phyloP scores from a whole-genome alignment of 35 echinoderm and acorn worm genomes.

The Apostichopus californicus region DNA sequence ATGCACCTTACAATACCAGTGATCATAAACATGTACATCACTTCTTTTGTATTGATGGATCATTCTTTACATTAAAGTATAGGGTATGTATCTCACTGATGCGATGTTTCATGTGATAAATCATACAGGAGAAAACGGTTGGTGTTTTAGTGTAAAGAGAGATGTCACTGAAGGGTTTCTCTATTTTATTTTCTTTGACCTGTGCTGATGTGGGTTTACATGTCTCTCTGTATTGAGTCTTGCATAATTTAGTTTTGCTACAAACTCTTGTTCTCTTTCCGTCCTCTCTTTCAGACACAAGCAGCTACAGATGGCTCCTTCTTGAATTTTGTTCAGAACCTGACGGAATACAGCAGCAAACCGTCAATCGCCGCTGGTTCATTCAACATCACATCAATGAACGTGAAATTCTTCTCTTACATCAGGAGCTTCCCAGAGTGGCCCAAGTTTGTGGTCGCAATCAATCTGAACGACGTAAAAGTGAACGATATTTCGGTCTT shows the following conservation, averaged over 20 bases:
- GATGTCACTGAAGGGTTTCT: too few relatives aligned
- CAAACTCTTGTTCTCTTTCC: neutral
- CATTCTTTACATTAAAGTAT: too few relatives aligned
- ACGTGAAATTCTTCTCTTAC: neutral
- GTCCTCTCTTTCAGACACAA: neutral
- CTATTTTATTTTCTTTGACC: too few relatives aligned
- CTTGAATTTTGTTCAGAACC: neutral
- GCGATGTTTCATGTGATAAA: too few relatives aligned
- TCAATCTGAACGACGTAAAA: neutral
- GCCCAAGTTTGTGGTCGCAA: neutral
- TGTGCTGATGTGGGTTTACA: too few relatives aligned
- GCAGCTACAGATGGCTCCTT: neutral
- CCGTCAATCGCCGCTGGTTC: slow-evolving; percentile 1
- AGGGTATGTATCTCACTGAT: too few relatives aligned
- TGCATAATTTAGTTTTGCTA: neutral
- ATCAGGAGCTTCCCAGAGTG: slow-evolving; percentile 8
- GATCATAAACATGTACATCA: too few relatives aligned
- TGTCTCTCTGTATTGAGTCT: neutral
- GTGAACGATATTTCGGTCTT: neutral
- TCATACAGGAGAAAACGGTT: too few relatives aligned
- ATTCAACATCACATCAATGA: neutral
- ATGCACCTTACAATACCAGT: too few relatives aligned
- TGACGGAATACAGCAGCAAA: neutral
- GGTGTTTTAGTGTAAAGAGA: too few relatives aligned
- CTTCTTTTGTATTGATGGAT: too few relatives aligned